phyloP scores from a whole-genome alignment of 2,888 invertebrate species.

The Machimus rusticus region DNA sequence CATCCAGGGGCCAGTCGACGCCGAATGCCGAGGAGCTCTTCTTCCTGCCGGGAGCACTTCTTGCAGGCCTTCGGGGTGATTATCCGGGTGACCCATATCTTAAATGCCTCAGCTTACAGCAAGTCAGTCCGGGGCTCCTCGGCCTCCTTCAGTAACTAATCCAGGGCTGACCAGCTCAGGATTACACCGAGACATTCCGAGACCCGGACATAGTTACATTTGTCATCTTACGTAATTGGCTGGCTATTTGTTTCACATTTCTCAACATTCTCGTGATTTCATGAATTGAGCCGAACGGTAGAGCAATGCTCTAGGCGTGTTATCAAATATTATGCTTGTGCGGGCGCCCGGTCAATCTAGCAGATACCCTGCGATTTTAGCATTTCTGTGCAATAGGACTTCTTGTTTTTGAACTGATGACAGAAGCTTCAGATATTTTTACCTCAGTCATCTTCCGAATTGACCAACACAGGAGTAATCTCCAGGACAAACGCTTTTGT shows the following conservation, averaged over 20 bases:
- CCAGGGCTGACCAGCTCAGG: background rate
- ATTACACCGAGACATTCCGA: background rate
- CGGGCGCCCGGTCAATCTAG: background rate
- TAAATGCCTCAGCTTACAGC: background rate
- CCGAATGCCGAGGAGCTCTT: background rate
- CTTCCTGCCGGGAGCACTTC: background rate
- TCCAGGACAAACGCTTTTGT: background rate
- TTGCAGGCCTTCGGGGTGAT: background rate
- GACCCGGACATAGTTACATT: slow-evolving; percentile 3
- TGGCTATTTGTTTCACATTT: slow-evolving; percentile 7
- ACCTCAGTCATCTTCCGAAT: background rate
- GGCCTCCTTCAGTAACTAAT: background rate
- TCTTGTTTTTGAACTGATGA: background rate
- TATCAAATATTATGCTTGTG: background rate
- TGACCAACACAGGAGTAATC: background rate
- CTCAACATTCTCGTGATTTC: slow-evolving; percentile 19
- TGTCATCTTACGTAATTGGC: slow-evolving; percentile 24
- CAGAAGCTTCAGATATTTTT: background rate
- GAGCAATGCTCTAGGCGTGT: background rate
- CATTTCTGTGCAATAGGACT: background rate
- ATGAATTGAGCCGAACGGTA: background rate
- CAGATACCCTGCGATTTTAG: background rate
- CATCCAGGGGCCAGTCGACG: background rate
- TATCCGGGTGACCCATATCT: slow-evolving; percentile 25
- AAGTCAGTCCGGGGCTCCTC: background rate